A percentile compares a stretch with the other conserved stretches of the same genome.
These are phyloP conservation scores for Heliopora coerulea DNA, from an alignment of 92 coral and sea anemone genomes.

Conservation along the genomic window DNA sequence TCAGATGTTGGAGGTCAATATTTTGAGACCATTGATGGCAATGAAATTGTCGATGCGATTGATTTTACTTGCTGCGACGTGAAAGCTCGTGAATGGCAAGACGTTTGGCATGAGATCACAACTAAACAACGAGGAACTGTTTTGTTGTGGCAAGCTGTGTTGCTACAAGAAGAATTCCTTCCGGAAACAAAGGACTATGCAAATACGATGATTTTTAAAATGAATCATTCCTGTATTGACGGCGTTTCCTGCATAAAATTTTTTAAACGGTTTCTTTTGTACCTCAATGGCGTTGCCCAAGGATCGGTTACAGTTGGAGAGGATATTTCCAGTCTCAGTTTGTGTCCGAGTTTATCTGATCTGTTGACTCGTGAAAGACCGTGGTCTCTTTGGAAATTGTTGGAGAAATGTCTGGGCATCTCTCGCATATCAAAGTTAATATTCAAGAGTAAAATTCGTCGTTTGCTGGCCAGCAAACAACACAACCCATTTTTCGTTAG, in stretches of 20 bases:
- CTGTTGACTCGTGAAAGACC: not conserved
- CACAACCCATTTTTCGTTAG: not conserved
- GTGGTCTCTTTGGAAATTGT: not conserved
- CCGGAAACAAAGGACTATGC: not conserved
- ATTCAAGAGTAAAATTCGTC: not conserved
- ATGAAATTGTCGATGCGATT: not conserved
- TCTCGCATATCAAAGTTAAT: not conserved
- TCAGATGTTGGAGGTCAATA: not conserved
- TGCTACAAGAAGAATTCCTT: not conserved
- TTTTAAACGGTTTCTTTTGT: not conserved
- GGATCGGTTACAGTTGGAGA: no score
- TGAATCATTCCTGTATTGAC: constrained; percentile 1
- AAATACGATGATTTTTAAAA: not conserved
- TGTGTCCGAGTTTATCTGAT: not conserved
- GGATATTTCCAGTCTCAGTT: not conserved
- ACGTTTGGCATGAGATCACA: not conserved
- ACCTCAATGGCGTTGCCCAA: not conserved
- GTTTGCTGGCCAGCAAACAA: not conserved
- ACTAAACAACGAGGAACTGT: not conserved
- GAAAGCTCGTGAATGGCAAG: not conserved
- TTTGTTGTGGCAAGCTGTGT: not conserved
- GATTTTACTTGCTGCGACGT: not conserved
- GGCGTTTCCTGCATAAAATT: not conserved
- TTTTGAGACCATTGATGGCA: not conserved
- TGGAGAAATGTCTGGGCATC: not conserved